Conservation (phyloP, 2,113 vertebrate genomes). For the Stercorarius parasiticus region DNA sequence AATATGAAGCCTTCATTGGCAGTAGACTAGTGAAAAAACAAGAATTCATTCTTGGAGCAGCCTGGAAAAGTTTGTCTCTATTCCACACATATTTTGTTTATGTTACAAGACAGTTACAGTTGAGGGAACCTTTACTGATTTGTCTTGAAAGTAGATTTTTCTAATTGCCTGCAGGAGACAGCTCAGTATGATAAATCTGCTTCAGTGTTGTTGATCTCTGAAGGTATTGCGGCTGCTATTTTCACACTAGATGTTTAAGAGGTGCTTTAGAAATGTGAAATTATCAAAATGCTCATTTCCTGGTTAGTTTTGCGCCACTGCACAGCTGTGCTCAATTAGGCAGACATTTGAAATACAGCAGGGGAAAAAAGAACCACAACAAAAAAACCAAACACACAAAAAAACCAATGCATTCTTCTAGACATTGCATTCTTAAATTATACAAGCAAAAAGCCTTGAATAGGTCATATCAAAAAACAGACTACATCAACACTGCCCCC, state of each 20-base stretch:
- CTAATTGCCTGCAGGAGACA: constrained; percentile 44
- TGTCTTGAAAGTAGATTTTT: constrained; percentile 39
- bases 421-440: neutral
- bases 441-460: neutral
- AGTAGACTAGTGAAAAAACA: neutral
- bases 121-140: neutral
- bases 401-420: neutral
- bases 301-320: constrained; percentile 41
- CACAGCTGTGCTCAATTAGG: constrained; percentile 76
- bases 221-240: constrained; percentile 54
- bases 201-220: constrained; percentile 17
- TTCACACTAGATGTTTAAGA: constrained; percentile 49
- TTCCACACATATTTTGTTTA: constrained; percentile 23
- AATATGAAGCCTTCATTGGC: constrained; percentile 24
- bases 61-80: constrained; percentile 10
- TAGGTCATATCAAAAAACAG: neutral
- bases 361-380: neutral
- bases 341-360: constrained; percentile 56
- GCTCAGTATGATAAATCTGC: constrained; percentile 37
- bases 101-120: constrained; percentile 26
- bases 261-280: constrained; percentile 69
- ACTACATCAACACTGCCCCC: neutral
- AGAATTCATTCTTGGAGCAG: neutral
- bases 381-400: neutral
- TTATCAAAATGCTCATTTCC: constrained; percentile 72